Evolutionary conservation across 2,113 vertebrate species (phyloP), one percentile per base, ranked within the genome.

Genomic region (Rhinopomastus cyanomelas): DNA sequence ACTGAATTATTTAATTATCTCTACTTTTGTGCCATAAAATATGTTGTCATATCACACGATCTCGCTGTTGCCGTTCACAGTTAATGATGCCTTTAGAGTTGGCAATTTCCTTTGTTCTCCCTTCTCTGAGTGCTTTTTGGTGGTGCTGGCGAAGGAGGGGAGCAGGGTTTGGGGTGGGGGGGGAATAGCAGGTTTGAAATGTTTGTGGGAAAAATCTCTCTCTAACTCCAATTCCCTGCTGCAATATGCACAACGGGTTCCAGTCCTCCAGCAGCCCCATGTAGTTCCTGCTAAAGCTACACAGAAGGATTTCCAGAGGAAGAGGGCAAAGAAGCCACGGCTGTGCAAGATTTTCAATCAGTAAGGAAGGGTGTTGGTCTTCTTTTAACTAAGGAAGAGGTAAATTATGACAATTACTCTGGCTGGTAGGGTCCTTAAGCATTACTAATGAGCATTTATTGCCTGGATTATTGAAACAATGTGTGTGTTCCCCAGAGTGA

Each of bases 361-460:
- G 88, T 95, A 92, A 97, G 82, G 92, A 96, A 95, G 77, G 86
- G 39, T n/a, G n/a, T n/a, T n/a, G n/a, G 39, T 42, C 15, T 42
- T 42, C 90, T 94, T 94, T 81, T 97, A 87, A 97, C 95, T 92
- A 83, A 97, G 97, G 95, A 98, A 97, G 96, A 98, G 96, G 97
- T 97, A 98, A 97, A 97, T 98, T 96, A 98, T 97, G 97, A 96
- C 97, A 97, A 98, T 98, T 97, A 96, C 95, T 95, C 95, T 61
- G 95, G 96, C 96, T 97, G 96, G 96, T 97, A 90, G 89, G 96
- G 96, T 98, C 97, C 96, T 97, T 96, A 95, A 97, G 96, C 97
- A 97, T 98, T 96, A 92, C 97, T 98, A 98, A 98, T 98, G 97
- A 98, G 97, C 97, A 98, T 98, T 97, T 98, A 98, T 97, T 97